Evolutionary conservation across 2,113 vertebrate genomes (phyloP).

Genomic region (Mus pahari): DNA sequence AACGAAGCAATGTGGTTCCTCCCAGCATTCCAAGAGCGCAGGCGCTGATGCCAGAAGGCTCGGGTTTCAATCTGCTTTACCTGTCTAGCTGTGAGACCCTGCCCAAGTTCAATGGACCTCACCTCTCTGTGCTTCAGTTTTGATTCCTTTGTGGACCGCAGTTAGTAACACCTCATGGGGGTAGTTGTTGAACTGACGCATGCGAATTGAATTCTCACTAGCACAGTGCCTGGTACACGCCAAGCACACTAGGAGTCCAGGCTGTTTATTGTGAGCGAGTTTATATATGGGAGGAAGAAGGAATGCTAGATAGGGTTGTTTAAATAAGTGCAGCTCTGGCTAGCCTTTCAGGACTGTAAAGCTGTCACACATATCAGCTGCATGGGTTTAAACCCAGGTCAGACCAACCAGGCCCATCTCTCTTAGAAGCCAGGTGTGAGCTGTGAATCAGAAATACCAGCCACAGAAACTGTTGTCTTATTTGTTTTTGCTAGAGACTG

Average conservation of each 20-base stretch:
- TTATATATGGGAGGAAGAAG: slow-evolving; percentile 58
- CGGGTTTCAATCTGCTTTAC: neutral
- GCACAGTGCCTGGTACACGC: neutral
- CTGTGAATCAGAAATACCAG: slow-evolving; percentile 47
- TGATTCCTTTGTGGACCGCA: neutral
- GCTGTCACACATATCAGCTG: slow-evolving; percentile 64
- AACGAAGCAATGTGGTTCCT: neutral
- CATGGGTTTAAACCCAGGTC: slow-evolving; percentile 68
- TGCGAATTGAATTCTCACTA: neutral
- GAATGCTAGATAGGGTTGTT: slow-evolving; percentile 69
- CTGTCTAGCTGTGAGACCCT: slow-evolving; percentile 10
- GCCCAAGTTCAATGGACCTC: neutral
- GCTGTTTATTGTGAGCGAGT: slow-evolving; percentile 16
- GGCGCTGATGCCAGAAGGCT: neutral
- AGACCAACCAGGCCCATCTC: neutral
- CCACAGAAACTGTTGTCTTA: neutral
- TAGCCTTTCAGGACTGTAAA: slow-evolving; percentile 72
- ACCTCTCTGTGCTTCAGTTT: neutral
- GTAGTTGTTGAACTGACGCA: neutral
- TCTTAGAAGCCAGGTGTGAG: slow-evolving; percentile 52
- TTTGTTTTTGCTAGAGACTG: neutral
- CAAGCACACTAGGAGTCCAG: neutral
- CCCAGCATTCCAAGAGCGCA: neutral
- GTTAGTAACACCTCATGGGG: neutral
- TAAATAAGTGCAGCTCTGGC: slow-evolving; percentile 67